These are phyloP conservation scores for Agrilus cyanescens DNA, from an alignment of 2,888 invertebrate species.

Conservation along the genomic window DNA sequence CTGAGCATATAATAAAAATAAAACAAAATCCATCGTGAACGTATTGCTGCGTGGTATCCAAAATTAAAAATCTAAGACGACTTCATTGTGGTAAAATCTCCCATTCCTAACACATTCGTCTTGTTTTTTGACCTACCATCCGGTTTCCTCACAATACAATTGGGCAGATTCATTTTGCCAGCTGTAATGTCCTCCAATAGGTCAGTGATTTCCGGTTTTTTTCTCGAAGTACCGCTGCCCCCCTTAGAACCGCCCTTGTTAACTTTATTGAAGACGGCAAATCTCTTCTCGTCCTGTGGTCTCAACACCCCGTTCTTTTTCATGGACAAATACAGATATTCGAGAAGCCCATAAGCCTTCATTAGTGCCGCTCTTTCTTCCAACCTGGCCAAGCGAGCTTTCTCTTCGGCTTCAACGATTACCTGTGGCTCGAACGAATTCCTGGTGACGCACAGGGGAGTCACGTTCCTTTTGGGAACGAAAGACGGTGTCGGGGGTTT, in stretches of 20 bases:
- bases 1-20: too few species aligned
- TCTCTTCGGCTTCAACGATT: slow-evolving; percentile 60
- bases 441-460: slow-evolving; percentile 11
- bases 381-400: slow-evolving; percentile 50
- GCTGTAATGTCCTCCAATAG: slow-evolving; percentile 27
- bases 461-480: slow-evolving; percentile 5
- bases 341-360: slow-evolving; percentile 56
- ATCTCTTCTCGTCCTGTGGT: slow-evolving; percentile 53
- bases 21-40: too few species aligned
- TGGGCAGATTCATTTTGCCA: slow-evolving; percentile 5
- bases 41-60: too few species aligned
- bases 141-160: neutral
- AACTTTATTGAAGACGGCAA: slow-evolving; percentile 44
- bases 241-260: slow-evolving; percentile 19
- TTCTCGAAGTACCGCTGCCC: slow-evolving; percentile 19
- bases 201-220: slow-evolving; percentile 29
- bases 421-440: slow-evolving; percentile 52
- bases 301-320: slow-evolving; percentile 54
- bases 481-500: slow-evolving; percentile 12
- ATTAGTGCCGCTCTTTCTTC: slow-evolving; percentile 59
- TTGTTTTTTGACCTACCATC: neutral
- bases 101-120: slow-evolving; percentile 3
- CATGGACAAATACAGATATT: slow-evolving; percentile 55
- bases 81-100: neutral
- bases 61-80: too few species aligned